Conservation (phyloP, 2,797 vertebrate genomes). For the Helarctos malayanus region DNA sequence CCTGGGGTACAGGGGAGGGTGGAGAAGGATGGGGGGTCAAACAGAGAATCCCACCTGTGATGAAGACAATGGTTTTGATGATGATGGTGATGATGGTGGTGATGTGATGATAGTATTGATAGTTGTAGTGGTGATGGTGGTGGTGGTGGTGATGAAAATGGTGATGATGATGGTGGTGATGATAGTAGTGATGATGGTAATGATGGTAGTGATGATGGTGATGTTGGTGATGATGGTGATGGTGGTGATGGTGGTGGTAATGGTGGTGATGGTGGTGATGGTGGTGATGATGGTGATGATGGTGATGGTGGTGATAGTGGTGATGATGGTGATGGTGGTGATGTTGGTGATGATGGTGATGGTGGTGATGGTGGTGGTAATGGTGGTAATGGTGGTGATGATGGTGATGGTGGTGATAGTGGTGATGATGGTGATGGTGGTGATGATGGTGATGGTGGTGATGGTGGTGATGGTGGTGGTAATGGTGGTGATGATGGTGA, state of each 20-base stretch:
- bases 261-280: fast-evolving
- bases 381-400: fast-evolving
- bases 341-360: fast-evolving
- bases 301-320: fast-evolving
- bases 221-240: fast-evolving
- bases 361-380: fast-evolving
- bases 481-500: fast-evolving
- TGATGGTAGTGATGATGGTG: fast-evolving
- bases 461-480: fast-evolving
- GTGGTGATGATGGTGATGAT: fast-evolving
- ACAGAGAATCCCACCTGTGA: neutral
- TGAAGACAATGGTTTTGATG: neutral
- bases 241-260: fast-evolving
- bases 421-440: fast-evolving
- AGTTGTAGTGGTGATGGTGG: fast-evolving
- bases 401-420: neutral
- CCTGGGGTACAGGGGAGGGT: neutral
- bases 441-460: fast-evolving
- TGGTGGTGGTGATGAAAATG: neutral
- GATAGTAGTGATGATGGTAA: fast-evolving
- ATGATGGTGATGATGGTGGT: neutral
- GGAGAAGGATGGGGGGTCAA: neutral
- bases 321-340: fast-evolving
- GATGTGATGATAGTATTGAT: fast-evolving
- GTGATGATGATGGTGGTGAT: fast-evolving